Percentiles rank a stretch among this genome's conserved stretches.
Conservation (phyloP, 2,888 invertebrate genomes). For the Amphipoea oculea region DNA sequence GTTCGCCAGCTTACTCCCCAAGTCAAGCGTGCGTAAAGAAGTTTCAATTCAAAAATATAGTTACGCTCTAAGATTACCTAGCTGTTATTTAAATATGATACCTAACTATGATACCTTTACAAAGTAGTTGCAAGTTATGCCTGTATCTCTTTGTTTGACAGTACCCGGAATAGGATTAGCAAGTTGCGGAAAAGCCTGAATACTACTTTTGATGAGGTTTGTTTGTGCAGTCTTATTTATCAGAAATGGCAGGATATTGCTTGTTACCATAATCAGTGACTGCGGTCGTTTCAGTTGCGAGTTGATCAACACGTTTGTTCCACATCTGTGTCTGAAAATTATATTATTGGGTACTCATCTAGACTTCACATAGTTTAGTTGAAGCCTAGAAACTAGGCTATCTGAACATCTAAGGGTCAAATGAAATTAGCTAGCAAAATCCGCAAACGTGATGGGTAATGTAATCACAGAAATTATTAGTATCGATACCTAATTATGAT, state of each 20-base stretch:
- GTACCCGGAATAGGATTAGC: constrained; percentile 58
- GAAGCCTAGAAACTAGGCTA: not conserved
- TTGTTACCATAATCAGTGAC: constrained; percentile 29
- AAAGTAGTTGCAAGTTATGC: not conserved
- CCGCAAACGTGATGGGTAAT: no score
- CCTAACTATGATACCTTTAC: no score
- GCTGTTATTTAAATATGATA: no score
- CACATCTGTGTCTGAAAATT: not conserved
- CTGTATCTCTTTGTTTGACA: constrained; percentile 5
- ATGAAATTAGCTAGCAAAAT: not conserved
- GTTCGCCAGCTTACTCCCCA: no score
- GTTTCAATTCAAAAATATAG: no score
- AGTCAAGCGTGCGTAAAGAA: no score
- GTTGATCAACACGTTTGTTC: not conserved
- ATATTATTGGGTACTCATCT: not conserved
- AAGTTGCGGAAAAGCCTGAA: constrained; percentile 54
- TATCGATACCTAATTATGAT: no score
- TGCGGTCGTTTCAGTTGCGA: constrained; percentile 14
- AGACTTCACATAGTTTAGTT: not conserved
- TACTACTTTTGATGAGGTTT: constrained; percentile 64
- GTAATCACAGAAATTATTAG: no score
- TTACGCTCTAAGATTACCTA: no score
- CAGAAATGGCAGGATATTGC: constrained; percentile 37
- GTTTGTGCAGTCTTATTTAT: constrained; percentile 44
- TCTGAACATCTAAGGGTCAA: not conserved